Conservation (phyloP, 2,888 invertebrate species). For the Leptinotarsa rubiginosa region DNA sequence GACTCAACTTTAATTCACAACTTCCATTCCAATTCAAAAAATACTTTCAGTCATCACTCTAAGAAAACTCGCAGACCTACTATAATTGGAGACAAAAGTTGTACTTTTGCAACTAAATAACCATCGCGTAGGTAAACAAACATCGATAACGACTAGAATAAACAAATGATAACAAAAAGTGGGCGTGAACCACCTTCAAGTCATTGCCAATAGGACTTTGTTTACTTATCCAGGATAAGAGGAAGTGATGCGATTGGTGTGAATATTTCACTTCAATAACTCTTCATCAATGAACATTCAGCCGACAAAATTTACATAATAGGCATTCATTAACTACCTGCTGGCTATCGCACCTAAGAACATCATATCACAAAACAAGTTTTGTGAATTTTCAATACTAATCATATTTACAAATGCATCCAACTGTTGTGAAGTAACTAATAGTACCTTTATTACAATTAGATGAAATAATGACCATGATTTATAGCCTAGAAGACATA, state of each 20-base stretch:
- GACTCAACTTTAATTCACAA: too few relatives aligned
- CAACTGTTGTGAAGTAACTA: conserved; percentile 3
- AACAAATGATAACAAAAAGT: conserved; percentile 5
- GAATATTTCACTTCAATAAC: conserved; percentile 38
- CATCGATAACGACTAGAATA: neutral
- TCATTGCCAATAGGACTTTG: conserved; percentile 9
- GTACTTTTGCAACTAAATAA: neutral
- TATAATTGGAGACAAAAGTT: neutral
- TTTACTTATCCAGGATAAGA: conserved; percentile 37
- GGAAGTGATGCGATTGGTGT: conserved; percentile 42
- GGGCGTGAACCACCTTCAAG: conserved; percentile 10
- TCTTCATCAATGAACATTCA: conserved; percentile 38
- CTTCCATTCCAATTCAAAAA: too few relatives aligned
- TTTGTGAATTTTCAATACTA: neutral
- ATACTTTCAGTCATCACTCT: too few relatives aligned
- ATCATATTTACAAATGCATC: conserved; percentile 8
- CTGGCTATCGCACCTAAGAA: neutral
- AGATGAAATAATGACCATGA: conserved; percentile 1
- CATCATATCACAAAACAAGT: neutral
- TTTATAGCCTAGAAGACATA: neutral
- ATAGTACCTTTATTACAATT: conserved; percentile 14
- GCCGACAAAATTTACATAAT: conserved; percentile 45
- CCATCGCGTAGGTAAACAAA: neutral
- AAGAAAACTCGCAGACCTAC: neutral
- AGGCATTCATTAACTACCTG: conserved; percentile 28